Base-by-base conservation (phyloP, 2,888 invertebrate genomes). In the Chymomyza amoena region DNA sequence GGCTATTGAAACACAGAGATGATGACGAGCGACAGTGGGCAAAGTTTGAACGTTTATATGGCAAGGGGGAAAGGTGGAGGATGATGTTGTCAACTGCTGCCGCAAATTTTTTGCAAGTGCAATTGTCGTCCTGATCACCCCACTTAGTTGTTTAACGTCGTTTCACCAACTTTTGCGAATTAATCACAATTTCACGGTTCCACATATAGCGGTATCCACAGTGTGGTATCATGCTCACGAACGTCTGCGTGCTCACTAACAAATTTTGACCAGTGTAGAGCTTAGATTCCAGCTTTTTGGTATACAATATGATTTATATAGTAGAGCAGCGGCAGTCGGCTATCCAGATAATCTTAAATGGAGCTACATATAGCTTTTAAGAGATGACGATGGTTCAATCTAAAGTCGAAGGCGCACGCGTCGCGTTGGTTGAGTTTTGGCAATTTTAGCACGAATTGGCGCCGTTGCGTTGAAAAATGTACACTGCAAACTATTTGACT, bases 171-270 rank as follows among this genome's bases (percentile, higher is more conserved):
- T 97, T 97, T 92, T 97, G 96, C 92, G 97, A 97, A 93, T 97
- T 97, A 93, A 97, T 95, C 93, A 97, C 96, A 92, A 97, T 97
- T 93, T 97, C 96, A 93, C 96, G 95, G 93, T 96, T 97, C 97
- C 97, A 97, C 93, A 96, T 96, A 95, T 96, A 96, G 92, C 94
- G 95, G 94, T 96, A 96, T 93, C 95, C 95, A 95, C 95, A 95
- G 87, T 91, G 90, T 87, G 91, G 90, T 90, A 91, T 92, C 92
- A 92, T 92, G 92, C 92, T 92, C 92, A 92, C 92, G 91, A 90
- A 89, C 87, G 88, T 89, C 87, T 89, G 81, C 88, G 89, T 90
- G 91, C 91, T 90, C 89, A 91, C 72, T 69, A 81, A 69, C 66
- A 73, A 77, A 71, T 75, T 60, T 25, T 67, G 65, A 51, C 69